phyloP scores from a whole-genome alignment of 2,888 invertebrate genomes.

The Flabesymbios commensalis region DNA sequence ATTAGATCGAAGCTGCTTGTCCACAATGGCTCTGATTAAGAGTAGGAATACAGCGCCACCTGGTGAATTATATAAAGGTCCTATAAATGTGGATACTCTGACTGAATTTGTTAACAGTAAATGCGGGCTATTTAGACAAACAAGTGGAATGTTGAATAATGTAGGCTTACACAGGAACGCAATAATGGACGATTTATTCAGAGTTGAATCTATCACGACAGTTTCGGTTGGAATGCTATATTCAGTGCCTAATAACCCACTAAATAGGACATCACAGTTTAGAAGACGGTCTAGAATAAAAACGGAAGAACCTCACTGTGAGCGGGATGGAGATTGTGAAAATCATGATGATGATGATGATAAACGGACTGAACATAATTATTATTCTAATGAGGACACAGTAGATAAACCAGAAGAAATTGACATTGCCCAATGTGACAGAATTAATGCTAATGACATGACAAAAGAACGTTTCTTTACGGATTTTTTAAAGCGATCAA shows the following conservation, averaged over 20 bases:
- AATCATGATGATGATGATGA: too few species aligned
- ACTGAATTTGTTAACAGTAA: conserved; percentile 43
- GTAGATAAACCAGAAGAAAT: not conserved
- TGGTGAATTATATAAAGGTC: not conserved
- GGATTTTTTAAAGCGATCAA: conserved; percentile 47
- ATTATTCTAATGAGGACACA: not conserved
- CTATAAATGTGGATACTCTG: conserved; percentile 17
- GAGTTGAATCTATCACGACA: conserved; percentile 34
- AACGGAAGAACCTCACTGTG: too few species aligned
- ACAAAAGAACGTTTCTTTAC: conserved; percentile 44
- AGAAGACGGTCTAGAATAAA: too few species aligned
- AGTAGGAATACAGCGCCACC: not conserved
- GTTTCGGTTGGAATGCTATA: conserved; percentile 28
- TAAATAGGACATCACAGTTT: too few species aligned
- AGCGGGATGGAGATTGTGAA: too few species aligned
- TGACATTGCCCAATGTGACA: conserved; percentile 21
- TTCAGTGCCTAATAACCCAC: too few species aligned
- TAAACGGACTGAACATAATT: too few species aligned
- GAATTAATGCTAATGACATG: conserved; percentile 27
- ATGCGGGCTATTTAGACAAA: conserved; percentile 41
- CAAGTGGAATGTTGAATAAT: conserved; percentile 36
- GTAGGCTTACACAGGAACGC: conserved; percentile 44
- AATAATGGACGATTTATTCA: conserved; percentile 44
- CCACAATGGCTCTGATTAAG: not conserved
- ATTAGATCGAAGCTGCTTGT: conserved; percentile 9